These are phyloP conservation scores for Coelogynopora nodosa DNA, from an alignment of 2,888 invertebrate genomes.

Conservation along the genomic window DNA sequence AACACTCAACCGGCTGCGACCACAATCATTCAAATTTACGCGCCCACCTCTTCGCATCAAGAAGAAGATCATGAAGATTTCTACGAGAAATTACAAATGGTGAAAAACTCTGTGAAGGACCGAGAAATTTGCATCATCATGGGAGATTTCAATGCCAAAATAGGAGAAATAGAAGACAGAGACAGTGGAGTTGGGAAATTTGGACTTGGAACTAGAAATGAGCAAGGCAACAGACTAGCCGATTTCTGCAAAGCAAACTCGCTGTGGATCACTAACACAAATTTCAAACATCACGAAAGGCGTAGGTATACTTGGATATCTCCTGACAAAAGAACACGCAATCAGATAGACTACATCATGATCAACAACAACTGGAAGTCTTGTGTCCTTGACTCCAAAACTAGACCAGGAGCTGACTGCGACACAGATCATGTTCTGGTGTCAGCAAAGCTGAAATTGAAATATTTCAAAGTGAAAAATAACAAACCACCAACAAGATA, in stretches of 20 bases:
- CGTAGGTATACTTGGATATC: conserved; percentile 6
- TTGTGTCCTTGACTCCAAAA: not conserved
- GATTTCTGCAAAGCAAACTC: not conserved
- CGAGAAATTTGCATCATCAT: conserved; percentile 10
- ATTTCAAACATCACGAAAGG: conserved; percentile 1
- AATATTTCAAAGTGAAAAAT: not conserved
- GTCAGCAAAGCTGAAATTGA: not conserved
- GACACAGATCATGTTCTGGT: conserved; percentile 16
- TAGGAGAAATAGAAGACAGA: conserved; percentile 12
- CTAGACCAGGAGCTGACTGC: conserved; percentile 4
- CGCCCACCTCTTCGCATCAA: not conserved
- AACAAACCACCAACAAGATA: conserved; percentile 7
- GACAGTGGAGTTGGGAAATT: not conserved
- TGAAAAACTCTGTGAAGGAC: not conserved
- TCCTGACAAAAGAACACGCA: conserved; percentile 8
- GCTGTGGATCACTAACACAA: not conserved
- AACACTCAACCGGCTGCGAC: not conserved
- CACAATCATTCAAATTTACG: conserved; percentile 10
- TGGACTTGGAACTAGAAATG: not conserved
- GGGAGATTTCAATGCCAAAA: conserved; percentile 15
- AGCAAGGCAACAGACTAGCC: not conserved
- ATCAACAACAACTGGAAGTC: not conserved
- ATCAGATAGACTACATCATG: conserved; percentile 20
- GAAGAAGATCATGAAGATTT: conserved; percentile 5
- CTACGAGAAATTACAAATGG: not conserved